Evolutionary conservation across 2,888 invertebrate species (phyloP).

Genomic region (Drosophila paracracens): DNA sequence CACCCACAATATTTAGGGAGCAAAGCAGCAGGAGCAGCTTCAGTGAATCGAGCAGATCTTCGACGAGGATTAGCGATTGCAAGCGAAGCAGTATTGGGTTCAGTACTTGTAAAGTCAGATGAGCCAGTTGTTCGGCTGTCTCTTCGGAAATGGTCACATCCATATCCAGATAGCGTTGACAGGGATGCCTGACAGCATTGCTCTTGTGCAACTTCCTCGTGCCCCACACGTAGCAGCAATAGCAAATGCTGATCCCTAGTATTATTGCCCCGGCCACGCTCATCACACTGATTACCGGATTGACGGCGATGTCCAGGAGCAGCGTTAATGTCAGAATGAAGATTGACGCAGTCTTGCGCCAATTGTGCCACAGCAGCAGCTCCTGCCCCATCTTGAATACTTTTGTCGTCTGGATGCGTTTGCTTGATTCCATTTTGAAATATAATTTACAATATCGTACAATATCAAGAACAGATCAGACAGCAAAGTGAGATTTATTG

Average conservation of each 20-base stretch:
- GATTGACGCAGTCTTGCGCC: constrained; percentile 40
- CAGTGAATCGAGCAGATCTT: constrained; percentile 40
- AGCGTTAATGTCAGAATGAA: constrained; percentile 42
- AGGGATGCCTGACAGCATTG: constrained; percentile 38
- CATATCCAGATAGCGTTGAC: constrained; percentile 35
- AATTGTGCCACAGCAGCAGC: constrained; percentile 53
- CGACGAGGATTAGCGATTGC: constrained; percentile 34
- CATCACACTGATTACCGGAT: constrained; percentile 52
- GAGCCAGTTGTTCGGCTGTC: constrained; percentile 27
- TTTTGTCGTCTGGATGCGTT: background rate
- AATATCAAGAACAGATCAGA: background rate
- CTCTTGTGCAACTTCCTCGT: constrained; percentile 41
- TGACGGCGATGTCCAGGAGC: constrained; percentile 41
- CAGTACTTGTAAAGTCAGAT: constrained; percentile 5
- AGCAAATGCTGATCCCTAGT: constrained; percentile 33
- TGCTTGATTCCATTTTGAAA: constrained; percentile 27
- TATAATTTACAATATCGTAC: background rate
- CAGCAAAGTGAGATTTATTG: background rate
- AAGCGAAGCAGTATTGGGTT: constrained; percentile 37
- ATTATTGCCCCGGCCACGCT: constrained; percentile 41
- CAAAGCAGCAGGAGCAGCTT: constrained; percentile 38
- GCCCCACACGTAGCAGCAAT: constrained; percentile 45
- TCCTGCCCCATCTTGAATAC: constrained; percentile 6
- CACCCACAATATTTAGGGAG: constrained; percentile 41
- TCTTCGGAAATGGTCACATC: constrained; percentile 40